Evolutionary conservation across 2,113 vertebrate genomes (phyloP), one percentile per base, ranked within the genome.

Genomic region (Eclectus roratus): DNA sequence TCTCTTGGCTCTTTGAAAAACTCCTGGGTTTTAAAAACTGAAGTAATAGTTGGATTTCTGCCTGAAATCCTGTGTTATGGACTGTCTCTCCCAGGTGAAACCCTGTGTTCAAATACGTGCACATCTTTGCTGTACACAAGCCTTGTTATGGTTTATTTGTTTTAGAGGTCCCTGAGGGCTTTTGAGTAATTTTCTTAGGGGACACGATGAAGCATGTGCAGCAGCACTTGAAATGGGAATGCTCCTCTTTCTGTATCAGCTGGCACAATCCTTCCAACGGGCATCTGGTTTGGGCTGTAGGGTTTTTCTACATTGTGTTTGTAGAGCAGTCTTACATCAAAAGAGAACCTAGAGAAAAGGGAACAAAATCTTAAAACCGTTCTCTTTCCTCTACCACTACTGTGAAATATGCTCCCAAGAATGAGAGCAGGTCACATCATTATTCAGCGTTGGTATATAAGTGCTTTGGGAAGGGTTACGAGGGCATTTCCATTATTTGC

Each of bases 401-500:
- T 3, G 7, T 81, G 83, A 94, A 96, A 92, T 84, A 89, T 13
- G 53, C 46, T 96, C 52, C 77, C 80, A 76, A 69, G 83, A 96
- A 79, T 65, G 81, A 82, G 28, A 79, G 37, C 41, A 49, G 49
- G 86, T 92, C 93, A 97, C 39, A 85, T 91, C 39, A 87, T 91
- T 93, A 94, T 96, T 92, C 80, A 89, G 78, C 2, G 0, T 66
- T 87, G 83, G 69, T 72, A 56, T 76, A 81, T 65, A 74, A 94
- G 70, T 72, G 80, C 85, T 81, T 69, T 82, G 91, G 73, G 89
- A 92, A 96, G 61, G 86, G 92, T 96, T 94, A 89, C 20, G n/a
- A 65, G 85, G 91, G 90, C 94, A 94, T 96, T 97, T 96, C 94
- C 94, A 91, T 88, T 93, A 94, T 85, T 92, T 96, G 88, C 96